These are phyloP conservation scores for Girardinus metallicus DNA, from an alignment of 2,797 vertebrate genomes.

Conservation along the genomic window DNA sequence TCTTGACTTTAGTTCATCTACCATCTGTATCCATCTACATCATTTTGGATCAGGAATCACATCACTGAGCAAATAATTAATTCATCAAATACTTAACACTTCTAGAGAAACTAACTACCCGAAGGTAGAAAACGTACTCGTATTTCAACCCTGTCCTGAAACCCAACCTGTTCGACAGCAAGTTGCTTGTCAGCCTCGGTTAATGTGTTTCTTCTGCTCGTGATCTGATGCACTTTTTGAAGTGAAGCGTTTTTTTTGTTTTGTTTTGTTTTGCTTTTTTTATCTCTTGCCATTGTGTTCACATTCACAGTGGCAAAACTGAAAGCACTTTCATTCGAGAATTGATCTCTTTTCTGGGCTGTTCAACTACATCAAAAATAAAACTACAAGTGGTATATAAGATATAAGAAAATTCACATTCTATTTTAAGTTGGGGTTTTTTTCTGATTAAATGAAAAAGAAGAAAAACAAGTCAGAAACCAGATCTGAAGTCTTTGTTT, in stretches of 20 bases:
- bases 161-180: background rate
- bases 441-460: background rate
- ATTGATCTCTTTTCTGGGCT: background rate
- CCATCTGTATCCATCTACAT: too few species aligned
- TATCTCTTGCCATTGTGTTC: background rate
- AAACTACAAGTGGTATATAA: background rate
- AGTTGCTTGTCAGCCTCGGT: background rate
- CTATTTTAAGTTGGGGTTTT: background rate
- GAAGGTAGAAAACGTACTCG: too few species aligned
- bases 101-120: too few species aligned
- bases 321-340: background rate
- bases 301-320: background rate
- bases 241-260: background rate
- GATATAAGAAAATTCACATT: background rate
- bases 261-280: background rate
- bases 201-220: background rate
- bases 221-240: background rate
- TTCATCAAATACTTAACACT: too few species aligned
- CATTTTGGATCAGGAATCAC: too few species aligned
- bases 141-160: too few species aligned
- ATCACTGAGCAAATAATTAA: too few species aligned
- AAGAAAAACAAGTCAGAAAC: background rate
- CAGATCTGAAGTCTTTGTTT: background rate
- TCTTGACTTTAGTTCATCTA: too few species aligned
- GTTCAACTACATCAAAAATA: background rate